Base-by-base conservation (phyloP, 1,140 invertebrate species). In the Trichonephila clavipes region DNA sequence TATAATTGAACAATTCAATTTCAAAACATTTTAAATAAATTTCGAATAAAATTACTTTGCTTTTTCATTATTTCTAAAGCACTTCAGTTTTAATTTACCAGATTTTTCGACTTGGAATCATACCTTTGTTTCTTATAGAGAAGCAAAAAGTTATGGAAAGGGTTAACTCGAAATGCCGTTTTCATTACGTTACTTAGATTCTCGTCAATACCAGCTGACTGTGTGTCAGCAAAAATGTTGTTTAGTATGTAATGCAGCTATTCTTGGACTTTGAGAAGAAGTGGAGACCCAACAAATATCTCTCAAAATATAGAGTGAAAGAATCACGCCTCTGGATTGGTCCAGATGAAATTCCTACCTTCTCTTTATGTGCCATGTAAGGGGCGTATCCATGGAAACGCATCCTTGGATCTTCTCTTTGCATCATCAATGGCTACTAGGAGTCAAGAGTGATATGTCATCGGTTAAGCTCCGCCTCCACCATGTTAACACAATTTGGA, bases 331-430 rank as follows among this genome's bases (percentile, higher is more conserved):
- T 64, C 64, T 88, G 92, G 92, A 93, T 93, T 93, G 92, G 91
- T 82, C 40, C 64, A 18, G 92, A 58, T n/a, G 66, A 88, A 88
- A 93, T 93, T 93, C 92, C 92, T 88, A 88, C 92, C 92, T 88
- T 93, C 92, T 93, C 92, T 88, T 93, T 93, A 93, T 93, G 92
- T 93, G 66, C 62, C 86, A 93, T 93, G 86, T 77, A 93, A 93
- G 92, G 64, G 83, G 66, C 92, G 92, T 93, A 81, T 61, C 92
- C 92, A 88, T 93, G 69, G 86, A 58, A 88, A 93, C 92, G 86
- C 85, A 93, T 93, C 92, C 59, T 21, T 18, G 64, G 92, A 93
- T 93, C 86, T 64, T 88, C 92, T 93, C 92, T 93, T 92, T 64
- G 92, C 44, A 88, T 81, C 92, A 93, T 93, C 92, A 93, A 82